phyloP scores from a whole-genome alignment of 2,888 invertebrate species.

The Coleophora flavipennella region DNA sequence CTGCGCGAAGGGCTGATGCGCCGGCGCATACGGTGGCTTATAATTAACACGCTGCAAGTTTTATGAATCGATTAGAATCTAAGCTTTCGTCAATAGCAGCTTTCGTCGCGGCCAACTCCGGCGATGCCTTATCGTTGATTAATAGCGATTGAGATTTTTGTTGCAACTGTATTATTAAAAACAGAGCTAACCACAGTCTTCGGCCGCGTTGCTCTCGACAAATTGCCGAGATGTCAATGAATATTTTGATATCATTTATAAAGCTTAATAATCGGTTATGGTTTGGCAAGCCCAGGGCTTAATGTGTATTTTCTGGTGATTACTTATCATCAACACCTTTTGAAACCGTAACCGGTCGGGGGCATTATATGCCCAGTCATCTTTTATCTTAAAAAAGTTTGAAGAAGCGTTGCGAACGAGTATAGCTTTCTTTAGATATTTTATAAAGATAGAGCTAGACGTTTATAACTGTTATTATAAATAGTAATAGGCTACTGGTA shows the following conservation, averaged over 20 bases:
- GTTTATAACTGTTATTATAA: conserved; percentile 4
- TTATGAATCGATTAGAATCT: conserved; percentile 72
- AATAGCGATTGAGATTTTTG: conserved; percentile 68
- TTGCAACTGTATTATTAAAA: conserved; percentile 59
- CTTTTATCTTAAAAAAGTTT: neutral
- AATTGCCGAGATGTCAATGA: conserved; percentile 52
- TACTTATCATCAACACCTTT: conserved; percentile 15
- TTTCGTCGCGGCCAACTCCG: conserved; percentile 52
- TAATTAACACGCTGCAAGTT: conserved; percentile 71
- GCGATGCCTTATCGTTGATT: conserved; percentile 65
- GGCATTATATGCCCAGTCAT: conserved; percentile 1
- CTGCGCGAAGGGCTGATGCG: conserved; percentile 28
- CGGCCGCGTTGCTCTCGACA: conserved; percentile 46
- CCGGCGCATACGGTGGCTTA: conserved; percentile 61
- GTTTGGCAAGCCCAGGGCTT: conserved; percentile 3
- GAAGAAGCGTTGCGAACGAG: too few relatives aligned
- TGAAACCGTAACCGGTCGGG: too few relatives aligned
- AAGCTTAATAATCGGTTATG: conserved; percentile 26
- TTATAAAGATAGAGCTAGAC: conserved; percentile 1
- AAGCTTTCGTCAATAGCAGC: conserved; percentile 72
- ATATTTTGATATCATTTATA: conserved; percentile 43
- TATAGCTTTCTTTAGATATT: neutral
- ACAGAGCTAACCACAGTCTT: conserved; percentile 44
- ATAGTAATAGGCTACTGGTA: conserved; percentile 7
- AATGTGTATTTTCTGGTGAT: neutral